Evolutionary conservation across 2,888 invertebrate genomes (phyloP), one percentile per base, ranked within the genome.

Genomic region (Drosophila atroscutellata): DNA sequence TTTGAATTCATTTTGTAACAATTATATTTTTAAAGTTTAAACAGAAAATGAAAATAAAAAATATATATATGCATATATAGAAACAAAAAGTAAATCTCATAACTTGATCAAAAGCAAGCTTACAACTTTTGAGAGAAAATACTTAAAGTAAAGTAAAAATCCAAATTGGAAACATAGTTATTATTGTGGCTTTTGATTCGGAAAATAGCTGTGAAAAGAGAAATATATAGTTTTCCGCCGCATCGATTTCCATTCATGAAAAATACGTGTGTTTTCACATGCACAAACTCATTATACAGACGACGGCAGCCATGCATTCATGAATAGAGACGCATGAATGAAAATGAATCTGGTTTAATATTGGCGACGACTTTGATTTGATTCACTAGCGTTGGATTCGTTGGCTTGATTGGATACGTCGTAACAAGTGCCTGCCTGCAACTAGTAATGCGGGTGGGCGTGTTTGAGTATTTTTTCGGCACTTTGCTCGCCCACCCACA

Each of bases 311-410:
- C 51, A 30, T 24, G 61, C 51, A 74, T 51, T 75, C 66, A 71
- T 66, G 49, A 71, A 66, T 63, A 62, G 36, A 59, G 45, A 11
- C 51, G 65, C 61, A 75, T 76, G 75, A 75, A 75, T 76, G 75
- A 67, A 63, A 49, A 30, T 50, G 5, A 39, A 63, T 24, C 20
- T 45, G 45, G 60, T 13, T 65, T n/a, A 15, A 30, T 28, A 32
- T 39, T 11, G 20, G 34, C 34, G 50, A 18, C 24, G 26, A 52
- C 45, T 45, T 34, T 37, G 55, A 42, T 26, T 75, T 30, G 71
- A 71, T 78, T 78, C 75, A 75, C 50, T 70, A 65, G 3, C 28
- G 3, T 15, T 20, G 45, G 34, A 34, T 66, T 26, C 36, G 59
- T 49, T 56, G 47, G 30, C 26, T 63, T 68, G 61, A 64, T 77